These are phyloP conservation scores for Sycobia sp. DNA, from an alignment of 1,140 invertebrate genomes.

Conservation along the genomic window DNA sequence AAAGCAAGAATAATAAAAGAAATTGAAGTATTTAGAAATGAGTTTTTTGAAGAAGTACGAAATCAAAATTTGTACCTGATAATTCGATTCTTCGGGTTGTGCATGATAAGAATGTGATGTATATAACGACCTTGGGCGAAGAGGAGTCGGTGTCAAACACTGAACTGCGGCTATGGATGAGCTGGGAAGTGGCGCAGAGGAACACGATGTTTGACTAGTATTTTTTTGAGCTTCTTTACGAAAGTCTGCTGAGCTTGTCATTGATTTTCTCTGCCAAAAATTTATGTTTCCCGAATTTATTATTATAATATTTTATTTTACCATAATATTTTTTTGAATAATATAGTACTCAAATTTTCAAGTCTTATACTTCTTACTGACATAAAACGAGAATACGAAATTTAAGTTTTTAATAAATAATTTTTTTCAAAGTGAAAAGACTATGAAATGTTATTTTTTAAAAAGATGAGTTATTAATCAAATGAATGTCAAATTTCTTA, in stretches of 20 bases:
- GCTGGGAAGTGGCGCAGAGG: slow-evolving; percentile 39
- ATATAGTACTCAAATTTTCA: background rate
- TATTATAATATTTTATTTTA: no score
- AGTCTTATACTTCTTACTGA: background rate
- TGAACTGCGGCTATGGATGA: slow-evolving; percentile 37
- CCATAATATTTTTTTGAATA: background rate
- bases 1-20: slow-evolving; percentile 20
- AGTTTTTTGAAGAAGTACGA: background rate
- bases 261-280: slow-evolving; percentile 39
- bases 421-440: no score
- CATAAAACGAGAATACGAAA: background rate
- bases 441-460: no score
- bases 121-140: slow-evolving; percentile 54
- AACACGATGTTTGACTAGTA: slow-evolving; percentile 27
- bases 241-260: slow-evolving; percentile 42
- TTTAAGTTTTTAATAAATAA: slow-evolving; percentile 1
- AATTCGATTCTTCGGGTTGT: slow-evolving; percentile 46
- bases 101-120: slow-evolving; percentile 53
- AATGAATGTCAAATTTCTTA: no score
- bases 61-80: slow-evolving; percentile 39
- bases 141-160: slow-evolving; percentile 41
- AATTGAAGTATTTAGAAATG: background rate
- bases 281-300: background rate
- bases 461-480: no score
- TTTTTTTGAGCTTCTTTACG: slow-evolving; percentile 50